Base-by-base conservation (phyloP, 2,888 invertebrate species). In the Noctua janthe region DNA sequence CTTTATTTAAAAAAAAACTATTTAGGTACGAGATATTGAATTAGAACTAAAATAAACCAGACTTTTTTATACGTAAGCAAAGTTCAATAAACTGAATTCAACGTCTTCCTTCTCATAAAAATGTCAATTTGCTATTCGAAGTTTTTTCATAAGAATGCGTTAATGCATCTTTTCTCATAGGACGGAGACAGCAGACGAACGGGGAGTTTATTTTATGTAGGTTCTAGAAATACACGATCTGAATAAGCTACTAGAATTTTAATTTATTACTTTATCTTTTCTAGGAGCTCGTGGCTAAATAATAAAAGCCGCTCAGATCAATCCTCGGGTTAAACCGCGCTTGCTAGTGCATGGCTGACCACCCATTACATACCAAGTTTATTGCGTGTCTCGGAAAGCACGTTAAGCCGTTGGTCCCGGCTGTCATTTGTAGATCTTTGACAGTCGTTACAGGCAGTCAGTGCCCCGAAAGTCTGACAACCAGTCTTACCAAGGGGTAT, bases 71-170 rank as follows among this genome's bases (percentile, higher is more conserved):
- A 43, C 10, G 23, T n/a, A 64, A 13, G 0, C 4, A 43, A 67
- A n/a, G n/a, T 56, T 81, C 23, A 74, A 80, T 17, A 49, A 54
- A 69, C n/a, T 35, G n/a, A 7, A 5, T 82, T 62, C 10, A 62
- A 54, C 35, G 51, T 35, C 39, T 82, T 6, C 6, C 10, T 47
- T 54, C 43, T 69, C 43, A 80, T 82, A 54, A 82, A 74, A 7
- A 59, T n/a, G n/a, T 43, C 82, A 72, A 64, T 6, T 81, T 54
- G n/a, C 15, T 83, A 69, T 83, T 69, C 69, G 0, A 39, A 54
- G 76, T 49, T 39, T 54, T 76, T 78, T 78, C 29, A 54, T 77
- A 43, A 51, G 29, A 64, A 77, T 54, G 64, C 77, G 64, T 47
- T 69, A n/a, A 69, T 47, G 47, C 47, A 69, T 69, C n/a, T 47